Conservation (phyloP, 2,888 invertebrate genomes). For the Oeneis ivallda region DNA sequence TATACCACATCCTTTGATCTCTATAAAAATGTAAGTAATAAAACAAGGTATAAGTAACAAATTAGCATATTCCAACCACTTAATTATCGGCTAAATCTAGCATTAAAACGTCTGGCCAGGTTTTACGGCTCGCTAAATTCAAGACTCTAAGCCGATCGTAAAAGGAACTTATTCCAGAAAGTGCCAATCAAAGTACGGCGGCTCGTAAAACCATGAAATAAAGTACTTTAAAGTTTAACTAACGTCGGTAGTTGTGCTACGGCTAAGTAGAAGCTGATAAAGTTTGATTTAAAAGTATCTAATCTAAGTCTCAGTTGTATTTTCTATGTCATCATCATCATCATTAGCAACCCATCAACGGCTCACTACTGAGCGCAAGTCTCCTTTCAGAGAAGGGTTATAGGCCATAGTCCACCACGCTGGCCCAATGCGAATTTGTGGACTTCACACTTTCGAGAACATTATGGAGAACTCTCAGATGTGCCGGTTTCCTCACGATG, state of each 20-base stretch:
- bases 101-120: conserved; percentile 41
- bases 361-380: no score
- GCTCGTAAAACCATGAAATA: conserved; percentile 48
- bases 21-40: conserved; percentile 4
- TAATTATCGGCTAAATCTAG: conserved; percentile 39
- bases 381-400: no score
- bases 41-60: conserved; percentile 11
- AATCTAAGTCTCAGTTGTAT: no score
- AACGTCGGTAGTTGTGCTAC: conserved; percentile 43
- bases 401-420: no score
- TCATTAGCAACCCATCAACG: no score
- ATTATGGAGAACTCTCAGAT: no score
- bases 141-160: conserved; percentile 47
- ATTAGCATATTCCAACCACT: conserved; percentile 40
- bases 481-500: no score
- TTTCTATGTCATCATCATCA: no score
- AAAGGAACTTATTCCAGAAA: conserved; percentile 48
- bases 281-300: not conserved
- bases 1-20: not conserved
- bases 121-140: conserved; percentile 44
- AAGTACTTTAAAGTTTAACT: conserved; percentile 60
- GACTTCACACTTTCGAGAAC: no score
- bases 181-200: conserved; percentile 56
- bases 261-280: conserved; percentile 1
- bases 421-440: no score